These are phyloP conservation scores for Tetragnatha versicolor DNA, from an alignment of 1,140 invertebrate species.

Conservation along the genomic window DNA sequence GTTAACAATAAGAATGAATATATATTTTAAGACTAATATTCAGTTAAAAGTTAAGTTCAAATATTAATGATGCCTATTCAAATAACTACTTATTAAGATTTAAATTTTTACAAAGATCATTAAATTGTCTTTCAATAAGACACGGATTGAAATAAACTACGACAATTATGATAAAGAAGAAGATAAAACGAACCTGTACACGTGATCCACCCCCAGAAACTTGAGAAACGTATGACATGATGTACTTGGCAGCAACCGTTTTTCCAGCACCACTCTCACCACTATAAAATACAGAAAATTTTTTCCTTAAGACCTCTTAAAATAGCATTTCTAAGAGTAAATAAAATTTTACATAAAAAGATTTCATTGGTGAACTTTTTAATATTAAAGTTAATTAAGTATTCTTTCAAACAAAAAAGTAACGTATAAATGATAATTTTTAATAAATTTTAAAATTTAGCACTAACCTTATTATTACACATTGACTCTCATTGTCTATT, in stretches of 20 bases:
- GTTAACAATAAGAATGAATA: too few species aligned
- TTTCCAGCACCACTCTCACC: constrained; percentile 83
- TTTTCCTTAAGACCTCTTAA: neutral
- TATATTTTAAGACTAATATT: too few species aligned
- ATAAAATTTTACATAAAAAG: neutral
- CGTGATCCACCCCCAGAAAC: constrained; percentile 75
- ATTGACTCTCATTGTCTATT: constrained; percentile 70
- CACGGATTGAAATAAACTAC: neutral
- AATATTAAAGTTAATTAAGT: too few species aligned
- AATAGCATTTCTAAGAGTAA: neutral
- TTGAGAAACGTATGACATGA: constrained; percentile 78
- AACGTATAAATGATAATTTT: too few species aligned
- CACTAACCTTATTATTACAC: constrained; percentile 86
- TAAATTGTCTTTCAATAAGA: too few species aligned
- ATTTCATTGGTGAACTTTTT: too few species aligned
- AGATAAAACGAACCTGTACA: constrained; percentile 67
- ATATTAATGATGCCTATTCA: too few species aligned
- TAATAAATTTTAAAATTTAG: too few species aligned
- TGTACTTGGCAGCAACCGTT: constrained; percentile 80
- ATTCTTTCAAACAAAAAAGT: neutral
- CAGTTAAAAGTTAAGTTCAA: too few species aligned
- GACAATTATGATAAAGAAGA: neutral
- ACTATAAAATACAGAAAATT: constrained; percentile 63
- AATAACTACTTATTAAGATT: too few species aligned
- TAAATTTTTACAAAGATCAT: too few species aligned